Base-by-base conservation (phyloP, 2,888 invertebrate genomes). In the Drosophila anceps region DNA sequence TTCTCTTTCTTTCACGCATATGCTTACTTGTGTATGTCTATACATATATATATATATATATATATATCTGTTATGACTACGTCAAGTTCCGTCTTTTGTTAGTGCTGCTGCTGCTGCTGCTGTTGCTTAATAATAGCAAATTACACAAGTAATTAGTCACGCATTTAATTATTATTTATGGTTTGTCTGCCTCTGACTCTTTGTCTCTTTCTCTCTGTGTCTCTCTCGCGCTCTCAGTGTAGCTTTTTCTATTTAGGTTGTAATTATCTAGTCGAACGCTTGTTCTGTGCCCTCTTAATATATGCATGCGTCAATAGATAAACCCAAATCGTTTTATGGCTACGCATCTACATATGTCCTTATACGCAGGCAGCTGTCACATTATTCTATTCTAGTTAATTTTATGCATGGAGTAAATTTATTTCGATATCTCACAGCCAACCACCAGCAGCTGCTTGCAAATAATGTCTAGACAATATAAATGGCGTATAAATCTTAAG, bases 111-210 rank as follows among this genome's bases (percentile, higher is more conserved):
- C 39, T 63, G 29, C 37, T 66, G 62, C 48, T 66, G 79, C 37
- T 66, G 62, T 46, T 66, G 79, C 71, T 77, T 85, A 90, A 89
- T 90, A 90, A 90, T 85, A 75, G 79, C 86, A 88, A 84, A 90
- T 90, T 90, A 89, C 88, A 84, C 90, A 87, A 89, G 85, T 88
- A 89, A 89, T 90, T 90, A 90, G 90, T 90, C 91, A 89, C 86
- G 86, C 88, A 86, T 89, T 85, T 90, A 81, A 88, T 90, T 90
- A 90, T 87, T 90, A 89, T 90, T 88, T 89, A 88, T 88, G 76
- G 68, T 55, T 7, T 35, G n/a, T 53, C 61, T 50, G 18, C 62
- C 39, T 37, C 50, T 51, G 31, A 57, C 24, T 27, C 43, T 37
- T 46, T 51, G 31, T 57, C 27, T 29, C 53, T 51, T 54, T 48